Conservation (phyloP, 2,797 vertebrate genomes). For the Picus viridis region DNA sequence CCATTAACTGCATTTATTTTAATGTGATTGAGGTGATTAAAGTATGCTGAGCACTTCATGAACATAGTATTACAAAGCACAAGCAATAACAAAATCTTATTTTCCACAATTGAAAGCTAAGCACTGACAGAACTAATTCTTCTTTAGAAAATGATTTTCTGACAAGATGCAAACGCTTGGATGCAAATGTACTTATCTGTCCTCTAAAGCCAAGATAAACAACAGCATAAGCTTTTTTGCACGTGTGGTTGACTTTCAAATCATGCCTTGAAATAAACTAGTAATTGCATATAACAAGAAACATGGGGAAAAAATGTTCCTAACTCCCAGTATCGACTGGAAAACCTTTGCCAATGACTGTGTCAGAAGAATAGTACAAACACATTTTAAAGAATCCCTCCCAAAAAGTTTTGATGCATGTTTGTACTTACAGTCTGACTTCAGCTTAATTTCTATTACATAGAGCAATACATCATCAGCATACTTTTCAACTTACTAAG, state of each 20-base stretch:
- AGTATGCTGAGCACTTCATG: not conserved
- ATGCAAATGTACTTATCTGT: conserved; percentile 19
- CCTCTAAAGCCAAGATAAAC: conserved; percentile 40
- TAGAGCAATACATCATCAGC: not conserved
- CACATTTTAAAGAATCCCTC: not conserved
- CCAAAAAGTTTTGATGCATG: not conserved
- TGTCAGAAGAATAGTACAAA: not conserved
- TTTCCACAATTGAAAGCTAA: conserved; percentile 18
- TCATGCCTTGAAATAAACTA: conserved; percentile 28
- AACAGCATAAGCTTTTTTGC: not conserved
- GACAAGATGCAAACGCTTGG: not conserved
- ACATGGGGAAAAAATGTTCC: not conserved
- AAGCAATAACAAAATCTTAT: not conserved
- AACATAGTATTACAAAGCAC: not conserved
- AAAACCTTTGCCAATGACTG: not conserved
- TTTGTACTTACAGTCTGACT: not conserved
- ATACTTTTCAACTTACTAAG: not conserved
- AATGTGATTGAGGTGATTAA: not conserved
- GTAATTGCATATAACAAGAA: not conserved
- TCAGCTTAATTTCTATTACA: not conserved
- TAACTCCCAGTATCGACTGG: not conserved
- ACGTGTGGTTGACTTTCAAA: conserved; percentile 21
- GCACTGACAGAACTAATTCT: conserved; percentile 2
- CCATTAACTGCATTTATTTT: not conserved
- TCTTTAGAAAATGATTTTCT: not conserved